Base-by-base conservation (phyloP, 1,140 invertebrate genomes). In the Ceratitis capitata region DNA sequence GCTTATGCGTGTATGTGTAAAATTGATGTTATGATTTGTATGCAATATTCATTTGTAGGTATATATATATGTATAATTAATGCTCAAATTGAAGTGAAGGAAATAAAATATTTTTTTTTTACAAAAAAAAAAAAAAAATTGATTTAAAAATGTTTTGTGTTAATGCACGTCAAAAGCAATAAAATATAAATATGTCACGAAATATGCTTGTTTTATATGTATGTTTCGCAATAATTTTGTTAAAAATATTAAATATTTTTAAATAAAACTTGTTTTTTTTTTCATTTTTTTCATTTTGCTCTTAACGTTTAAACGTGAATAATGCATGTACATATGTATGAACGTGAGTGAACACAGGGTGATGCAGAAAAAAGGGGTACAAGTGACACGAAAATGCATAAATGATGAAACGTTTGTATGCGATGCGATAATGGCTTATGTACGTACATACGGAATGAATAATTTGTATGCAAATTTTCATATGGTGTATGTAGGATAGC, bases 41-140 rank as follows among this genome's bases (percentile, higher is more conserved):
- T 78, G 69, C 69, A 78, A 78, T 78, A 78, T 78, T 78, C n/a
- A 78, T 39, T 19, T 19, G 14, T 39, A 58, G 26, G 7, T 78
- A 53, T 53, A n/a, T 56, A 56, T 53, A 53, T 56, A 56, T 56
- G 23, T 23, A 45, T n/a, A 78, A n/a, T n/a, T n/a, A n/a, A n/a
- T n/a, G n/a, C n/a, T n/a, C n/a, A n/a, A 47, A 2, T 78, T 78
- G 69, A 56, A 23, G 51, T 45, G 69, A 78, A 9, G 23, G 32
- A 10, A 78, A 78, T 39, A 9, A 78, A 78, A 64, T 26, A 7
- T 0, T 78, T n/a, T 35, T 26, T 5, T 0, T 78, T n/a, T 35
- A 78, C 39, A 45, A 16, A 69, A 69, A 69, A 69, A 32, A 35
- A 19, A 23, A 45, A 69, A 3, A 39, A n/a, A 56, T n/a, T n/a